A percentile compares a stretch with the other conserved stretches of the same genome.
Conservation (phyloP, 2,888 invertebrate genomes). For the Trissonchulus latispiculum region DNA sequence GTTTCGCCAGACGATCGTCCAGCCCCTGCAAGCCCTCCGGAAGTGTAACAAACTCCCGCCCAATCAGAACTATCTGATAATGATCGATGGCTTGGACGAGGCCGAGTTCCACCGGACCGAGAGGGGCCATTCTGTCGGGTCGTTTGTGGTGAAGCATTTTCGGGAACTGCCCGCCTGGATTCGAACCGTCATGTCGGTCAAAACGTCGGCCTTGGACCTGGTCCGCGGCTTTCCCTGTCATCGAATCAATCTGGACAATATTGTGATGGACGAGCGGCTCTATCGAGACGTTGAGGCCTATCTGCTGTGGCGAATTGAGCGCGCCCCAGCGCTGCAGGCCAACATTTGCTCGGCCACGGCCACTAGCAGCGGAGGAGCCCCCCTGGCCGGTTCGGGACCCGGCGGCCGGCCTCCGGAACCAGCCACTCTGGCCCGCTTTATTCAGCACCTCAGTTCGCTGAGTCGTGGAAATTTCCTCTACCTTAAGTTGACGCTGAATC, state of each 20-base stretch:
- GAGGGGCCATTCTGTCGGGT: conserved; percentile 81
- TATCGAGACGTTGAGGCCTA: conserved; percentile 32
- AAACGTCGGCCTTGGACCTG: conserved; percentile 56
- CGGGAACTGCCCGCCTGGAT: conserved; percentile 75
- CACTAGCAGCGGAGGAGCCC: too few species aligned
- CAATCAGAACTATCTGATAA: conserved; percentile 48
- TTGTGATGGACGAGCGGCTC: conserved; percentile 34
- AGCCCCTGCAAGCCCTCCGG: conserved; percentile 29
- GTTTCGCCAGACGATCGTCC: conserved; percentile 30
- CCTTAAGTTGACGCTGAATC: conserved; percentile 76
- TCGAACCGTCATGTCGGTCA: conserved; percentile 74
- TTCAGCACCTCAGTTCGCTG: conserved; percentile 68
- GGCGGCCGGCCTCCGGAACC: not conserved
- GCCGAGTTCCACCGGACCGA: conserved; percentile 92
- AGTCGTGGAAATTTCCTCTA: conserved; percentile 83
- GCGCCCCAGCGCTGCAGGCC: not conserved
- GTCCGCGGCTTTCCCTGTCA: conserved; percentile 22
- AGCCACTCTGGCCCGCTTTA: conserved; percentile 51
- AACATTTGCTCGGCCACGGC: not conserved
- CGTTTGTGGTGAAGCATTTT: conserved; percentile 70
- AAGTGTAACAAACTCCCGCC: conserved; percentile 1
- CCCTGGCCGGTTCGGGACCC: too few species aligned
- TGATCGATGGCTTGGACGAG: conserved; percentile 86
- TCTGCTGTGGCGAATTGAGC: conserved; percentile 28
- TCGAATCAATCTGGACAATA: conserved; percentile 32